Conservation (phyloP, 2,797 vertebrate genomes). For the Hyperoplus lanceolatus region DNA sequence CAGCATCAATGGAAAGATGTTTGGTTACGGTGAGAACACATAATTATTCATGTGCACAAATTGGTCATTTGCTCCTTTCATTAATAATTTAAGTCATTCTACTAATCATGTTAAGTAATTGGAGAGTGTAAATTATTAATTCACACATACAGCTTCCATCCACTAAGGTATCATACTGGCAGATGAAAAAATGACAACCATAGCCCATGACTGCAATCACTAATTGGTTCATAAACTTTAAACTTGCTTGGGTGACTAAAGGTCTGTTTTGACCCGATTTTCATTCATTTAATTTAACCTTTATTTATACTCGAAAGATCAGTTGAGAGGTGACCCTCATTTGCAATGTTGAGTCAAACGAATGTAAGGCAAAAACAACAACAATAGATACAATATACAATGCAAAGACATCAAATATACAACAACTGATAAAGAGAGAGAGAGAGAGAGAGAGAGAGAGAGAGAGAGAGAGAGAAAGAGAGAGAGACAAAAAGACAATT, state of each 20-base stretch:
- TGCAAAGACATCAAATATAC: too few species aligned
- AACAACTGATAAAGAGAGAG: too few species aligned
- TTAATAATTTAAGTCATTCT: constrained; percentile 38
- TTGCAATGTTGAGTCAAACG: too few species aligned
- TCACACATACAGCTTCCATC: neutral
- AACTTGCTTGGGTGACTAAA: constrained; percentile 4
- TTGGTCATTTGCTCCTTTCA: constrained; percentile 10
- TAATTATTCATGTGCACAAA: constrained; percentile 1
- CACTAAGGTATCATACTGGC: neutral
- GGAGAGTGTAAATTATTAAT: constrained; percentile 23
- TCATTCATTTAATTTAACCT: neutral
- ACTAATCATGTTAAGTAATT: constrained; percentile 24
- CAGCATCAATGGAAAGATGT: constrained; percentile 20
- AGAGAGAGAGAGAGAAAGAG: too few species aligned
- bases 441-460: too few species aligned
- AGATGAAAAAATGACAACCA: neutral
- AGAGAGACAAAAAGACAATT: too few species aligned
- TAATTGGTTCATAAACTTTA: constrained; percentile 8
- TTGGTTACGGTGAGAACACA: constrained; percentile 1
- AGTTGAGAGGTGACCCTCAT: too few species aligned
- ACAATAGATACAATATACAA: too few species aligned
- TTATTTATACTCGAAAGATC: too few species aligned
- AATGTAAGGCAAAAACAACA: too few species aligned
- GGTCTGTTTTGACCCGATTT: neutral
- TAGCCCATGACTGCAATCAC: neutral